Evolutionary conservation across 2,888 invertebrate species (phyloP).

Genomic region (Lochmaea crataegi): DNA sequence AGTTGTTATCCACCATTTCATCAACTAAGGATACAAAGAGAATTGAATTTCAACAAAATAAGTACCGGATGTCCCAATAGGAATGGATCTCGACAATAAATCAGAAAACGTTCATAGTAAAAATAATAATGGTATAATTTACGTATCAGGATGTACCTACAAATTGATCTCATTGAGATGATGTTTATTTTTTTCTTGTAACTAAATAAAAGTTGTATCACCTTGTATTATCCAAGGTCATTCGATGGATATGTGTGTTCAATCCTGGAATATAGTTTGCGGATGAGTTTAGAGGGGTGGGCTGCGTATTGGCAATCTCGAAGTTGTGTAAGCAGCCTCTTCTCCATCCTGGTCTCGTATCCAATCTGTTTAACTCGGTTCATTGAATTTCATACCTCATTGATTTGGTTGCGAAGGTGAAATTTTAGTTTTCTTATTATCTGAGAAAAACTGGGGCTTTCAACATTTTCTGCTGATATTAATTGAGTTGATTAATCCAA

Average conservation of each 20-base stretch:
- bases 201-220: constrained; percentile 10
- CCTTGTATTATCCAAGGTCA: constrained; percentile 21
- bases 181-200: no score
- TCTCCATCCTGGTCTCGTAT: constrained; percentile 62
- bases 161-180: no score
- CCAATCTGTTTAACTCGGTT: constrained; percentile 64
- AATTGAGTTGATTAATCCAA: not conserved
- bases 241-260: constrained; percentile 20
- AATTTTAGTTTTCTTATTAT: constrained; percentile 59
- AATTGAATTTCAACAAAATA: no score
- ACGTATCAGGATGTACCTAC: no score
- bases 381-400: constrained; percentile 64
- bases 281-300: constrained; percentile 47
- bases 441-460: constrained; percentile 41
- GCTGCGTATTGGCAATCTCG: constrained; percentile 61
- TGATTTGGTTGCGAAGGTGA: constrained; percentile 60
- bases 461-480: not conserved
- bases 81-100: no score
- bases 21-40: no score
- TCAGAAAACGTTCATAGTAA: no score
- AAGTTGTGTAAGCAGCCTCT: constrained; percentile 51
- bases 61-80: no score
- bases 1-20: no score
- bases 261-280: constrained; percentile 37
- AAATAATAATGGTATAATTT: no score